Conservation (phyloP, 2,113 vertebrate species). For the Epinephelus fuscoguttatus region DNA sequence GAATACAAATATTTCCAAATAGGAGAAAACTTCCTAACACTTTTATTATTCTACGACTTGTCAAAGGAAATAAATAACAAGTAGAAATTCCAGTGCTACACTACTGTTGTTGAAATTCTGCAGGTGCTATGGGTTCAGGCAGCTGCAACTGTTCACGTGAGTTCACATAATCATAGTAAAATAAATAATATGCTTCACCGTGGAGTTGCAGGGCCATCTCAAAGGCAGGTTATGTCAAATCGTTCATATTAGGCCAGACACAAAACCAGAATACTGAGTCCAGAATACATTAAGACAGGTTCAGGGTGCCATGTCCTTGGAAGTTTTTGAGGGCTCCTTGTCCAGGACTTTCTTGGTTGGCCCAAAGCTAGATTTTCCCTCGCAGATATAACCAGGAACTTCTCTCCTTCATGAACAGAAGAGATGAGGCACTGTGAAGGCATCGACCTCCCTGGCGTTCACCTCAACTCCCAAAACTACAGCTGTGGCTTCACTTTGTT, state of each 20-base stretch:
- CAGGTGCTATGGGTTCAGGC: conserved; percentile 18
- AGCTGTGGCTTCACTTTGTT: neutral
- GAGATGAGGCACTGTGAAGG: conserved; percentile 57
- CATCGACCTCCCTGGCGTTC: neutral
- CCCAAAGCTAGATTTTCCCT: conserved; percentile 3
- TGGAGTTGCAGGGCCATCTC: conserved; percentile 14
- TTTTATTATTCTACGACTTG: conserved; percentile 13
- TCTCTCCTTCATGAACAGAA: neutral
- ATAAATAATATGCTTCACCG: conserved; percentile 41
- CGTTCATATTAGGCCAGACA: neutral
- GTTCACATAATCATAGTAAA: conserved; percentile 7
- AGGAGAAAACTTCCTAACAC: conserved; percentile 23
- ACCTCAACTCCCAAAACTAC: neutral
- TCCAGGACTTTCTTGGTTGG: neutral
- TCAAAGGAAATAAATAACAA: conserved; percentile 50
- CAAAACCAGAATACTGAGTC: neutral
- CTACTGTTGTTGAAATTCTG: conserved; percentile 9
- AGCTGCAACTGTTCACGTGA: neutral
- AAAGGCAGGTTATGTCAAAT: conserved; percentile 19
- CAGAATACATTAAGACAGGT: neutral
- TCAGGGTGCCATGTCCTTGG: neutral
- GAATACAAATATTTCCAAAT: conserved; percentile 27
- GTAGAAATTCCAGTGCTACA: conserved; percentile 46
- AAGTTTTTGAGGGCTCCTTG: neutral
- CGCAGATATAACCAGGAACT: neutral